Base-by-base conservation (phyloP, 2,797 vertebrate species). In the Australoheros facetus region DNA sequence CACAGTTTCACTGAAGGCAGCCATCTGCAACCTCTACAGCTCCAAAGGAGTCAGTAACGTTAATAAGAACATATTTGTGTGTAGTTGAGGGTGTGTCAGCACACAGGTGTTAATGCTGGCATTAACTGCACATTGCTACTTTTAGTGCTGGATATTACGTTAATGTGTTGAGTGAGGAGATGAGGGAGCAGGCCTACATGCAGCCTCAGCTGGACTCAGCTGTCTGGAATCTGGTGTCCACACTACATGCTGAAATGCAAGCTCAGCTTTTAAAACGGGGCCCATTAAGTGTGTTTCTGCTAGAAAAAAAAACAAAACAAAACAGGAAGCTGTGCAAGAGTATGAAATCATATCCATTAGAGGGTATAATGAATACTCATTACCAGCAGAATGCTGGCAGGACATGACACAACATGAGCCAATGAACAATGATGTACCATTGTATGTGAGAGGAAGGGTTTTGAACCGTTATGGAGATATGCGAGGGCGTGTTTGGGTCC, bases 321-420 rank as follows among this genome's bases (percentile, higher is more conserved):
- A 74, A 77, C 79, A 82, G 73, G 82, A 90, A 81, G 58, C 21
- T 19, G 66, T 45, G 71, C 72, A 76, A 77, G 5, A 42, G 72
- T 39, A 78, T 87, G 83, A 92, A 84, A 86, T 88, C 87, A 86
- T 77, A 53, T 70, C 78, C 83, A 91, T 93, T 87, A 89, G 55
- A 82, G 77, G 69, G 58, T 71, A 71, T 88, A 89, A 89, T 84
- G 80, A 83, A 69, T 45, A 71, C 34, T 83, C 59, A 85, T 90
- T 88, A 83, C 19, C 19, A 48, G 79, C 78, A 73, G 62, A 71
- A 62, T 60, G 57, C 80, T 79, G 69, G n/a, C 78, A 51, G 69
- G 85, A 89, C 11, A 10, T 75, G 77, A 84, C 81, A 69, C 58
- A 59, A 83, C 79, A 83, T 73, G 66, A 86, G 62, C 64, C 51